A percentile compares a stretch with the other conserved stretches of the same genome.
Evolutionary conservation across 2,113 vertebrate species (phyloP).

Genomic region (Plestiodon gilberti): DNA sequence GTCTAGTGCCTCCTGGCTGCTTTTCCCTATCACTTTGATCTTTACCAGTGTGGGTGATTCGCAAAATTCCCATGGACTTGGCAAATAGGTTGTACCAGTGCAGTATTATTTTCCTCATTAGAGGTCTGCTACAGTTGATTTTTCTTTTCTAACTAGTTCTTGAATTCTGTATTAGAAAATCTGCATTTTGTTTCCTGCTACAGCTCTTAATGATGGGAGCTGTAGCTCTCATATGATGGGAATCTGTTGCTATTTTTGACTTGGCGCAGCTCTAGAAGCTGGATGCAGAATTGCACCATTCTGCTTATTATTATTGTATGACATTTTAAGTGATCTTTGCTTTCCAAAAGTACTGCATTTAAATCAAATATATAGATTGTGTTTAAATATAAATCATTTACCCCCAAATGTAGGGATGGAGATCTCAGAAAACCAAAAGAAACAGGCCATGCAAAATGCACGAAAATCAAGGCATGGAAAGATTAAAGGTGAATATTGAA

Average conservation of each 20-base stretch:
- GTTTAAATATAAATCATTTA: slow-evolving; percentile 38
- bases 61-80: too few species aligned
- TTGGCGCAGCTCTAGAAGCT: too few species aligned
- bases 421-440: slow-evolving; percentile 93
- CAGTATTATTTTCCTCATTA: neutral
- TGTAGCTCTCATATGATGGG: too few species aligned
- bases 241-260: neutral
- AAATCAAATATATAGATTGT: neutral
- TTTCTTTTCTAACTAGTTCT: too few species aligned
- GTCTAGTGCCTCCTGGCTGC: neutral
- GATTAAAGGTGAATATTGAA: slow-evolving; percentile 84
- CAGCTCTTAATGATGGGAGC: too few species aligned
- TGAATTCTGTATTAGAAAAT: too few species aligned
- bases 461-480: slow-evolving; percentile 91
- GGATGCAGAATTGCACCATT: neutral
- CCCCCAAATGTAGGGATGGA: slow-evolving; percentile 86
- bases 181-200: too few species aligned
- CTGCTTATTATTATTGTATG: neutral
- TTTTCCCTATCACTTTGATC: neutral
- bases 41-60: too few species aligned
- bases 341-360: neutral
- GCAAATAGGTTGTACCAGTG: too few species aligned
- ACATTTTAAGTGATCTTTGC: neutral
- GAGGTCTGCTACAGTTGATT: too few species aligned
- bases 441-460: slow-evolving; percentile 92